These are phyloP conservation scores for Cebus imitator DNA, from an alignment of 2,113 vertebrate genomes.

Conservation along the genomic window DNA sequence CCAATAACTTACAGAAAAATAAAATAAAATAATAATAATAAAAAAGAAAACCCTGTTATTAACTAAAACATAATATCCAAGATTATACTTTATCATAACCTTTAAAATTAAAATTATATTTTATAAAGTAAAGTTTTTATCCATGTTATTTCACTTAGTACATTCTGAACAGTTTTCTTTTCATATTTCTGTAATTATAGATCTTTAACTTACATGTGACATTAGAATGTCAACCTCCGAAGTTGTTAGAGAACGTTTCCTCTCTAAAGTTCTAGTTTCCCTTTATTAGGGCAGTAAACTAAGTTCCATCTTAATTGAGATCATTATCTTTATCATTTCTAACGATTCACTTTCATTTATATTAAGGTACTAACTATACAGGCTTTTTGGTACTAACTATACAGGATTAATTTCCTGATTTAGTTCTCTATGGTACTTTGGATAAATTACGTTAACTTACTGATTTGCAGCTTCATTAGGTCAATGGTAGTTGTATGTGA, in stretches of 20 bases:
- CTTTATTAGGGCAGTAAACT: not conserved
- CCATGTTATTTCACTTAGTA: not conserved
- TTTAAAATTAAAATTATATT: slow-evolving; percentile 27
- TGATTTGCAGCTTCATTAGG: not conserved
- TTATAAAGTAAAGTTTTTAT: not conserved
- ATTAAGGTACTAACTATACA: not conserved
- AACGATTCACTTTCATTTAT: not conserved
- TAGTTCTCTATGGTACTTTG: not conserved
- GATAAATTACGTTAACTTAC: not conserved
- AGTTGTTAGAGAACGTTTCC: not conserved
- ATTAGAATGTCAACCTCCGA: not conserved
- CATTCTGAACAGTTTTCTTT: not conserved
- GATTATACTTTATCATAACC: not conserved
- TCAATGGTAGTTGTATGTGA: not conserved
- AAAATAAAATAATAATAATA: no score
- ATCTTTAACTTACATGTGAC: not conserved
- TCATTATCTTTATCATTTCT: not conserved
- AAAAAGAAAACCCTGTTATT: not conserved
- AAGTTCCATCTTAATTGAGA: not conserved
- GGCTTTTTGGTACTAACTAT: not conserved
- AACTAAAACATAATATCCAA: not conserved
- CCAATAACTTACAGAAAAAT: no score
- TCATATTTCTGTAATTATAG: not conserved
- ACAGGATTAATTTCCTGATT: slow-evolving; percentile 14
- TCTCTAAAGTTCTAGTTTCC: not conserved